Base-by-base conservation (phyloP, 1,140 invertebrate species). In the Hyposmocoma kahamanoa region DNA sequence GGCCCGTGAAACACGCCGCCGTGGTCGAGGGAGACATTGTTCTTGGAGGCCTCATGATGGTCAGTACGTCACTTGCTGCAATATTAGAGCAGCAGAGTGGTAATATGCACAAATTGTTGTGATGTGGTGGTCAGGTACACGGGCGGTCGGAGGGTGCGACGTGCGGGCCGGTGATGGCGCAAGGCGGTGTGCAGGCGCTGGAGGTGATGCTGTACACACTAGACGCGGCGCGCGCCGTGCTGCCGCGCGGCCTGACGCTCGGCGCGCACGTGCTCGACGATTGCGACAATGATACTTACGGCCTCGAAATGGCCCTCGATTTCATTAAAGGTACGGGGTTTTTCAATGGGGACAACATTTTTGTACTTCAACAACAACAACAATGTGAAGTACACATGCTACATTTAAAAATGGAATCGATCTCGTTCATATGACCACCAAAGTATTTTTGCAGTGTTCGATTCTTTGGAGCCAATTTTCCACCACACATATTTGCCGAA, bases 251-350 rank as follows among this genome's bases (percentile, higher is more conserved):
- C 28, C 90, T 97, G 13, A 91, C 88, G 24, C 84, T 98, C 5
- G 96, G 96, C 8, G 95, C 95, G 0, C 92, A 97, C 67, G 94
- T 97, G 32, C 89, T 98, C 42, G 96, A 98, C 73, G 97, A 98
- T 83, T 98, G 97, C 78, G 96, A 98, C 83, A 95, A 96, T 81
- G 97, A 98, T 79, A 98, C 96, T 6, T 97, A 97, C 67, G 97
- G 97, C 0, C 87, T 98, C 11, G 96, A 98, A 68, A 97, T 98
- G 91, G 95, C 96, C 0, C 94, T 98, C 2, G 96, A 98, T 76
- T 98, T 98, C 72, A 98, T 98, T 53, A 96, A 98, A 92, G 96
- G 97, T 97, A 84, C 89, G 91, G 68, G 22, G 4, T 19, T 22
- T 22, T n/a, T n/a, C n/a, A n/a, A n/a, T n/a, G n/a, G n/a, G n/a